Conservation (phyloP, 2,888 invertebrate genomes). For the Erpobdella octoculata region DNA sequence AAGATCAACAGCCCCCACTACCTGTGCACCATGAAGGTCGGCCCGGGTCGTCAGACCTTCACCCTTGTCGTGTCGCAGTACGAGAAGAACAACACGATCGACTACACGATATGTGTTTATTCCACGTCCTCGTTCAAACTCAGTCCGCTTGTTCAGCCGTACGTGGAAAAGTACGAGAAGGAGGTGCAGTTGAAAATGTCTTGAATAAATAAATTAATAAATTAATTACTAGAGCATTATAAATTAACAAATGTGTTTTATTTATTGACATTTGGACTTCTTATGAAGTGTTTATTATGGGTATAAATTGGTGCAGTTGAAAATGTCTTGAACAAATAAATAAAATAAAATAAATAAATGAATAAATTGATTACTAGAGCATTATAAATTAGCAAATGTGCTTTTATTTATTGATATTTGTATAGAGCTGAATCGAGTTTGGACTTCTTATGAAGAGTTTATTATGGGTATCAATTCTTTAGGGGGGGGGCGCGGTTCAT, state of each 20-base stretch:
- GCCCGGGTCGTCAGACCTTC: conserved; percentile 55
- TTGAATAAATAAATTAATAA: background rate
- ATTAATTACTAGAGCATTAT: background rate
- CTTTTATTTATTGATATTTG: no score
- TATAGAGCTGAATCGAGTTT: no score
- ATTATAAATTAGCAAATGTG: no score
- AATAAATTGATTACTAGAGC: background rate
- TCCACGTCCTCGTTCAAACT: conserved; percentile 73
- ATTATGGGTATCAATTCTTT: no score
- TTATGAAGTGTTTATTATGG: no score
- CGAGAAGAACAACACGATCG: conserved; percentile 81
- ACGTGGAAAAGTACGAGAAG: conserved; percentile 54
- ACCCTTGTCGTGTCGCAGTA: conserved; percentile 73
- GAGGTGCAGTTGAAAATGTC: conserved; percentile 61
- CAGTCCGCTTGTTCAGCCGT: conserved; percentile 65
- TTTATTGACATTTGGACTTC: no score
- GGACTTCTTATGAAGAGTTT: no score
- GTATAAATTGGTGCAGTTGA: conserved; percentile 65
- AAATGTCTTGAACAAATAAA: background rate
- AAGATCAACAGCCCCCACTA: conserved; percentile 93
- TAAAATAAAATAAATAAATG: no score
- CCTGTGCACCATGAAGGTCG: conserved; percentile 75
- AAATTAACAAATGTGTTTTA: no score
- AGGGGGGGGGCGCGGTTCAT: no score
- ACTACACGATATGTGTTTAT: conserved; percentile 79